phyloP scores from a whole-genome alignment of 2,113 vertebrate genomes.

The Pithys albifrons region DNA sequence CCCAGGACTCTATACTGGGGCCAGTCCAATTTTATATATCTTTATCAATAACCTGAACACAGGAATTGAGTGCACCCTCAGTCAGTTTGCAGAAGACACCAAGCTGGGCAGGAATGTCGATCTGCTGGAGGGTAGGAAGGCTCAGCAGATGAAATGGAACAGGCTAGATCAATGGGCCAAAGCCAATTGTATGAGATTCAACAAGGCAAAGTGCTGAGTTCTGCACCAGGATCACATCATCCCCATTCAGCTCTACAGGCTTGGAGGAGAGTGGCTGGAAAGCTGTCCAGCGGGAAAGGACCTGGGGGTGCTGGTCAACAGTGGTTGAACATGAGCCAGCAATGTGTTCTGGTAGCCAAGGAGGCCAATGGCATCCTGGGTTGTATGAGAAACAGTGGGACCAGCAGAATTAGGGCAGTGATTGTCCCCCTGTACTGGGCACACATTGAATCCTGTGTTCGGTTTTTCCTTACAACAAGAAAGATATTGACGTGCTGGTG shows the following conservation, averaged over 20 bases:
- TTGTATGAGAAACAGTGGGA: not conserved
- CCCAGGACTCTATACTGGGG: not conserved
- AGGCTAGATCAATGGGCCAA: accelerated
- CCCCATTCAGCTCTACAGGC: not conserved
- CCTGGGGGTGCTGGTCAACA: accelerated
- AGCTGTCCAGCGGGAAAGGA: not conserved
- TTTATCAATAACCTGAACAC: not conserved
- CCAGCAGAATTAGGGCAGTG: not conserved
- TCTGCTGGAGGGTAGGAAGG: not conserved
- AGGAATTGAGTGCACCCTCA: not conserved
- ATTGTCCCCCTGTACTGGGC: accelerated
- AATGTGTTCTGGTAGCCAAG: not conserved
- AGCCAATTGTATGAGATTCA: not conserved
- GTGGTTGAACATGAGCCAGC: not conserved
- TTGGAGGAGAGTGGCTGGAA: not conserved
- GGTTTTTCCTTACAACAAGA: not conserved
- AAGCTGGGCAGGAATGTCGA: accelerated
- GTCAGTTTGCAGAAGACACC: not conserved
- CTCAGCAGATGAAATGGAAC: not conserved
- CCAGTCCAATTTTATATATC: not conserved
- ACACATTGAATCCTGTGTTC: accelerated
- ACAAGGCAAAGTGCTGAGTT: accelerated
- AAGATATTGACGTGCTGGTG: not conserved
- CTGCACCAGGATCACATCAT: not conserved
- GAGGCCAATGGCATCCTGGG: not conserved